Percentiles rank a stretch among this genome's conserved stretches.
Evolutionary conservation across 2,113 vertebrate genomes (phyloP).

Genomic region (Channa maculata): DNA sequence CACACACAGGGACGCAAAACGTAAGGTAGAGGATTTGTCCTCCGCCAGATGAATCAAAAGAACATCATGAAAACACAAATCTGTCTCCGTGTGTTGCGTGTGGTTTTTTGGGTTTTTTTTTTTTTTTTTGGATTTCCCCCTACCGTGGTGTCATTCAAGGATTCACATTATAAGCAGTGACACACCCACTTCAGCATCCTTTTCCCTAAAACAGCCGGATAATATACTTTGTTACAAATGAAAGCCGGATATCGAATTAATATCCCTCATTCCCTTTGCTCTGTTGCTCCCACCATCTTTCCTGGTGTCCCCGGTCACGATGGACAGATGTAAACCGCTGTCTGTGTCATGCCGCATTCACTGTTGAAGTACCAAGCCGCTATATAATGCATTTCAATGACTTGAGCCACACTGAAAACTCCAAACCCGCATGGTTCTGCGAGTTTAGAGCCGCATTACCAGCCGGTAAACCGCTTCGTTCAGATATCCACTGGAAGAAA

Average conservation of each 20-base stretch:
- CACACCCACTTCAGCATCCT: constrained; percentile 67
- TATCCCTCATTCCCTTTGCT: not conserved
- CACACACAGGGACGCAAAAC: constrained; percentile 4
- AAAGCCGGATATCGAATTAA: not conserved
- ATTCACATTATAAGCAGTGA: constrained; percentile 45
- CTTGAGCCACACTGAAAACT: constrained; percentile 41
- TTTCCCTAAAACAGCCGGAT: constrained; percentile 19
- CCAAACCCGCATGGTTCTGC: constrained; percentile 28
- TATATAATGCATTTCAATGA: constrained; percentile 59
- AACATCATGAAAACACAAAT: constrained; percentile 57
- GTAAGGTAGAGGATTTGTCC: constrained; percentile 43
- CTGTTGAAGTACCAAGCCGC: constrained; percentile 42
- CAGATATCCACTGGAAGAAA: constrained; percentile 7
- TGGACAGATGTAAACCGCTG: constrained; percentile 68
- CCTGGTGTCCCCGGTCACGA: constrained; percentile 31
- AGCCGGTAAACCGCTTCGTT: constrained; percentile 21
- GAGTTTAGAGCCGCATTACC: constrained; percentile 27
- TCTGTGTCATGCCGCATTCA: constrained; percentile 63
- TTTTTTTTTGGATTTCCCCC: constrained; percentile 25
- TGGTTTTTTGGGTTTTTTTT: not conserved
- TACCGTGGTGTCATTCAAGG: constrained; percentile 58
- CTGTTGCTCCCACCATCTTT: constrained; percentile 31
- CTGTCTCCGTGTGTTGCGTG: not conserved
- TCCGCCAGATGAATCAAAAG: constrained; percentile 51
- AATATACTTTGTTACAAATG: constrained; percentile 37